These are phyloP conservation scores for Formica selysi DNA, from an alignment of 1,140 invertebrate genomes.

Conservation along the genomic window DNA sequence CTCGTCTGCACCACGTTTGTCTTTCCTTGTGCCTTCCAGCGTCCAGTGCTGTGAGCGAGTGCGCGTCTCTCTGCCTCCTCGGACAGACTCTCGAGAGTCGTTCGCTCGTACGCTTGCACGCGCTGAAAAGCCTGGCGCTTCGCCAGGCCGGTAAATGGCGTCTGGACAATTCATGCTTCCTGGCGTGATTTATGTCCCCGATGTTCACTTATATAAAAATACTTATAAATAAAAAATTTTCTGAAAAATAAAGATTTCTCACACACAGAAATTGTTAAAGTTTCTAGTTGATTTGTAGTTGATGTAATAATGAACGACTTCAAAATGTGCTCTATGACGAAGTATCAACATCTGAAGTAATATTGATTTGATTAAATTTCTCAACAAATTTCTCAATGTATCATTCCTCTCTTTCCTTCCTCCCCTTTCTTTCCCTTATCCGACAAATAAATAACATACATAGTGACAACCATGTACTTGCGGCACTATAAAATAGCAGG, in stretches of 20 bases:
- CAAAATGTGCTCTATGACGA: too few species aligned
- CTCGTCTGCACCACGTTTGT: constrained; percentile 37
- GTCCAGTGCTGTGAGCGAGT: neutral
- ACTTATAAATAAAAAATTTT: constrained; percentile 10
- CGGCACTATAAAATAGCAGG: constrained; percentile 47
- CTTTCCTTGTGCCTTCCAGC: constrained; percentile 44
- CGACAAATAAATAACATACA: constrained; percentile 31
- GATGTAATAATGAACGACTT: too few species aligned
- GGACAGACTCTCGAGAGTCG: constrained; percentile 43
- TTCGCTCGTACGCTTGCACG: constrained; percentile 31
- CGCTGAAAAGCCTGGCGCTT: constrained; percentile 52
- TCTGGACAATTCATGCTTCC: constrained; percentile 58
- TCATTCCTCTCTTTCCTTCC: too few species aligned
- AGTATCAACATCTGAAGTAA: too few species aligned
- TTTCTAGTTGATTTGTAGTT: too few species aligned
- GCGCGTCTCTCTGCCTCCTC: constrained; percentile 51
- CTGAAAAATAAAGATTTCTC: neutral
- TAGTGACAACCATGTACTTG: constrained; percentile 54
- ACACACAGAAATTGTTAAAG: too few species aligned
- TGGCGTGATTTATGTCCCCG: constrained; percentile 46
- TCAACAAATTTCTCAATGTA: neutral
- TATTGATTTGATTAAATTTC: too few species aligned
- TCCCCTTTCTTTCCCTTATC: neutral
- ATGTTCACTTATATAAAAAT: constrained; percentile 24
- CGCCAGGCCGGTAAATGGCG: constrained; percentile 53